Conservation (phyloP, 2,797 vertebrate species). For the Botia kubotai region DNA sequence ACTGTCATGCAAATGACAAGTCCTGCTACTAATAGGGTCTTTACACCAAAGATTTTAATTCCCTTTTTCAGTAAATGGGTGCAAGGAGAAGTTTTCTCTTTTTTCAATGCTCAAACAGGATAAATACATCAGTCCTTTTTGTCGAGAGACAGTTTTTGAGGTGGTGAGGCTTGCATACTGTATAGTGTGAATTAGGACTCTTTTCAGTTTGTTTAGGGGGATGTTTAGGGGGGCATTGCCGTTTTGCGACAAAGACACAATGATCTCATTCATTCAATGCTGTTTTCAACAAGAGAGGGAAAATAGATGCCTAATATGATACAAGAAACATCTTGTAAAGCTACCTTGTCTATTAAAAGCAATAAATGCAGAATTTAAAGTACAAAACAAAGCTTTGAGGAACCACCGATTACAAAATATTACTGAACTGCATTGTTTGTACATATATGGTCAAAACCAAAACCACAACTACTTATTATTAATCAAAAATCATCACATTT, state of each 20-base stretch:
- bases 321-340: conserved; percentile 51
- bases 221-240: conserved; percentile 43
- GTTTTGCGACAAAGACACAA: conserved; percentile 49
- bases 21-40: conserved; percentile 84
- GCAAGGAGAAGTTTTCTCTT: conserved; percentile 80
- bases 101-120: conserved; percentile 80
- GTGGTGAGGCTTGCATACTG: conserved; percentile 67
- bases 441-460: too few species aligned
- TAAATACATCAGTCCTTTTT: conserved; percentile 82
- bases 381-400: neutral
- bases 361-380: conserved; percentile 21
- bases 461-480: too few species aligned
- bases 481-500: too few species aligned
- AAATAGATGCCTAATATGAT: conserved; percentile 51
- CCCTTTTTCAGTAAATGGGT: conserved; percentile 80
- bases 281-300: conserved; percentile 54
- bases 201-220: conserved; percentile 54
- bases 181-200: conserved; percentile 65
- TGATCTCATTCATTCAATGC: conserved; percentile 51
- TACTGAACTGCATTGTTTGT: too few species aligned
- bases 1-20: conserved; percentile 84
- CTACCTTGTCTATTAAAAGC: conserved; percentile 22
- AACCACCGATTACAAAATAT: too few species aligned
- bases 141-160: conserved; percentile 66
- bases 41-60: conserved; percentile 84